phyloP scores from a whole-genome alignment of 30 jellyfish, hydroid and myxozoan species.

The Clytia hemisphaerica region DNA sequence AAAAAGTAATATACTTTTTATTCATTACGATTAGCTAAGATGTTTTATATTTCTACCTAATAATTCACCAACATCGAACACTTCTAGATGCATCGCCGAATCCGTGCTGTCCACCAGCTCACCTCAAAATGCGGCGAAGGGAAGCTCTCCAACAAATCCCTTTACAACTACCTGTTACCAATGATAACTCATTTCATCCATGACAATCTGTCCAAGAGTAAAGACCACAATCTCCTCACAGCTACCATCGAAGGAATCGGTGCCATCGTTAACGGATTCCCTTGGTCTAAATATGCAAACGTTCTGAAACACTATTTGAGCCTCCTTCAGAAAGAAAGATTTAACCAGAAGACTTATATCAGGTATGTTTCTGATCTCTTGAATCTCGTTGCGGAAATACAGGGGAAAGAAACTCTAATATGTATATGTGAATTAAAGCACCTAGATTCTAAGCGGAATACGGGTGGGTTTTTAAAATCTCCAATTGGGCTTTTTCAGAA shows the following conservation, averaged over 20 bases:
- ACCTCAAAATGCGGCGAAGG: conserved; percentile 41
- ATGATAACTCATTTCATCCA: conserved; percentile 64
- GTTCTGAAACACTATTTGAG: conserved; percentile 51
- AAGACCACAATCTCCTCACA: conserved; percentile 83
- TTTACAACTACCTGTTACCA: conserved; percentile 60
- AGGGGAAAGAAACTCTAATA: too few species aligned
- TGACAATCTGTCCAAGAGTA: conserved; percentile 43
- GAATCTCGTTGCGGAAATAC: too few species aligned
- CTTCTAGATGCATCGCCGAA: conserved; percentile 75
- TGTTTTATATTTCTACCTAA: too few species aligned
- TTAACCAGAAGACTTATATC: conserved; percentile 45
- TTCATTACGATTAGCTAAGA: too few species aligned
- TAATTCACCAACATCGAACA: not conserved
- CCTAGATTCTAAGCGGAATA: too few species aligned
- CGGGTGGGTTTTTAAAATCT: too few species aligned
- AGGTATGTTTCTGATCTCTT: too few species aligned
- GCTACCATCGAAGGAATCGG: conserved; percentile 70
- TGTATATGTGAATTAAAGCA: too few species aligned
- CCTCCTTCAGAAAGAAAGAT: conserved; percentile 52
- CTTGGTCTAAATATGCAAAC: conserved; percentile 83
- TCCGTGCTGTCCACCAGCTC: conserved; percentile 68
- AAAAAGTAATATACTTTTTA: too few species aligned
- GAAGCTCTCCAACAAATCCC: conserved; percentile 35
- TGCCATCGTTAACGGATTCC: conserved; percentile 34
- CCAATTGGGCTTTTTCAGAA: too few species aligned